A percentile compares a stretch with the other conserved stretches of the same genome.
Conservation (phyloP, 1,140 invertebrate species). For the Caerostris extrusa region DNA sequence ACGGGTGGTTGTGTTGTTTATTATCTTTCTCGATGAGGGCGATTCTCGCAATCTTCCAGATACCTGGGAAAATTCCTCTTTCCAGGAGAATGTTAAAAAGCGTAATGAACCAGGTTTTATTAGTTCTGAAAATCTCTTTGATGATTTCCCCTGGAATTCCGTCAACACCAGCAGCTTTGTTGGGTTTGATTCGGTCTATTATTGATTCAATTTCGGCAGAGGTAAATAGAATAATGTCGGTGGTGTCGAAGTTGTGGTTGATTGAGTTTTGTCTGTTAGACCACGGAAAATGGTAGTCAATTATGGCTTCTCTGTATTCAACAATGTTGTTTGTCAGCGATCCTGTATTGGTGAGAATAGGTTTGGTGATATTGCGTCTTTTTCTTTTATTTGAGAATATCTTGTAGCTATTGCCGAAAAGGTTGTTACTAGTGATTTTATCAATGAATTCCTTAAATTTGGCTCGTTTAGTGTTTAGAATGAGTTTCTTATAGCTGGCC, state of each 20-base stretch:
- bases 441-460: too few relatives aligned
- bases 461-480: too few relatives aligned
- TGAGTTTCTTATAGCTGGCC: too few relatives aligned
- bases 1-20: background rate
- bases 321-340: background rate
- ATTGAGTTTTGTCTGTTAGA: too few relatives aligned
- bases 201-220: too few relatives aligned
- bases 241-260: too few relatives aligned
- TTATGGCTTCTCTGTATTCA: background rate
- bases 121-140: background rate
- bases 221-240: too few relatives aligned
- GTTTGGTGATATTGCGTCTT: background rate
- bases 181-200: too few relatives aligned
- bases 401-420: too few relatives aligned
- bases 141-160: background rate
- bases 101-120: too few relatives aligned
- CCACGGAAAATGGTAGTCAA: too few relatives aligned
- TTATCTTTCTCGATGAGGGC: background rate
- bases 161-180: background rate
- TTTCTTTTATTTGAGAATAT: background rate
- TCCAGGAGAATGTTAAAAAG: background rate
- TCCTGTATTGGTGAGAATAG: background rate
- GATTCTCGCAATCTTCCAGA: background rate
- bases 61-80: background rate
- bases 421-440: too few relatives aligned